Base-by-base conservation (phyloP, 2,888 invertebrate genomes). In the Drosophila atripex region DNA sequence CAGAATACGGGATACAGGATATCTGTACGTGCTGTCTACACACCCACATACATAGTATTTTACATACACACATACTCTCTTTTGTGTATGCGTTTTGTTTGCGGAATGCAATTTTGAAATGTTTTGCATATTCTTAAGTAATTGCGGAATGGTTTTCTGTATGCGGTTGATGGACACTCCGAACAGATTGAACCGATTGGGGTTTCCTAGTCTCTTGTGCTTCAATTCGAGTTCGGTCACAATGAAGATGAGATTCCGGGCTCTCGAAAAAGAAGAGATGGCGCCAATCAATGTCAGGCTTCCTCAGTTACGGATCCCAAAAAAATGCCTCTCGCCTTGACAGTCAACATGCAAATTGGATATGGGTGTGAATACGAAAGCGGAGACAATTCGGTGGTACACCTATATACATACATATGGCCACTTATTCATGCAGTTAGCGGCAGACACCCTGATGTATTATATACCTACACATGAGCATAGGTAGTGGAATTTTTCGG, bases 401-500 rank as follows among this genome's bases (percentile, higher is more conserved):
- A 60, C 30, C 60, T 39, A 57, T 28, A 51, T 58, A 49, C 30
- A 50, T 21, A 35, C 41, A 71, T 74, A 58, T 56, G 53, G 75
- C 66, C 75, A 77, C 80, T 84, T 80, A 77, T 63, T 79, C 61
- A 83, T 79, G 56, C 75, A 83, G 83, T 82, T 77, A 70, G 58
- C 66, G 71, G 25, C 46, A 73, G 1, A 55, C 32, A 35, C 4
- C n/a, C n/a, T n/a, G 35, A 35, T 7, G n/a, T 35, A 35, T 14
- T 1, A 7, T n/a, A 46, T 41, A 57, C 28, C 39, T 25, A 30
- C 39, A 43, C 32, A 23, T 47, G 47, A 14, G 21, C 38, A 63
- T 47, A 71, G 61, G 60, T 70, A 38, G 38, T 45, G 39, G 65
- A 53, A 65, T 70, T 65, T 64, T 80, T 70, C n/a, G 80, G 76